Conservation (phyloP, 2,797 vertebrate species). For the Pampus argenteus region DNA sequence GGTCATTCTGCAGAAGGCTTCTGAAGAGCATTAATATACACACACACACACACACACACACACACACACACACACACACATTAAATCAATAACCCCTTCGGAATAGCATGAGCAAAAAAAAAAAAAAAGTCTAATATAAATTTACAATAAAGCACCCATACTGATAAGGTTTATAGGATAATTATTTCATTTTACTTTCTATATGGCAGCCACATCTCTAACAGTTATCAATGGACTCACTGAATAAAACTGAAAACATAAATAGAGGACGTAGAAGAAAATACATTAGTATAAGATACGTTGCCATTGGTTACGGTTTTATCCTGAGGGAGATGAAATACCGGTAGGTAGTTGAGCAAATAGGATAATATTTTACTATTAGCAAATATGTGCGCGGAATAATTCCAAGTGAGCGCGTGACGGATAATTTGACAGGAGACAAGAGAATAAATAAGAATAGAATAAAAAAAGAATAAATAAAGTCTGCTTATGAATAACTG, state of each 20-base stretch:
- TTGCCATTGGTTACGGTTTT: background rate
- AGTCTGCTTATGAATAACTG: background rate
- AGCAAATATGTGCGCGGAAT: background rate
- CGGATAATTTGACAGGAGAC: background rate
- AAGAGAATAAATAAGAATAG: too few relatives aligned
- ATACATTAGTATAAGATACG: background rate
- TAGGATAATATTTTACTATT: background rate
- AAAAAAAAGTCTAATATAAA: background rate
- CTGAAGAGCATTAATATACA: background rate
- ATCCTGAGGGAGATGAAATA: background rate
- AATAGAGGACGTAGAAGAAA: background rate
- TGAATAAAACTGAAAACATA: background rate
- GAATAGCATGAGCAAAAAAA: background rate
- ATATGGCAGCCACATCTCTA: background rate
- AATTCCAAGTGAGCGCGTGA: background rate
- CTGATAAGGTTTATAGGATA: background rate
- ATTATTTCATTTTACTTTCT: background rate
- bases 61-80: background rate
- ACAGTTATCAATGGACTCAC: background rate
- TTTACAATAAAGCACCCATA: background rate
- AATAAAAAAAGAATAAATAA: too few relatives aligned
- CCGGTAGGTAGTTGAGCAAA: background rate
- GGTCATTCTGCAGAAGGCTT: background rate
- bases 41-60: background rate
- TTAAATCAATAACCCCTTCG: conserved; percentile 1